Conservation (phyloP, 2,113 vertebrate genomes). For the Hydropotes inermis region DNA sequence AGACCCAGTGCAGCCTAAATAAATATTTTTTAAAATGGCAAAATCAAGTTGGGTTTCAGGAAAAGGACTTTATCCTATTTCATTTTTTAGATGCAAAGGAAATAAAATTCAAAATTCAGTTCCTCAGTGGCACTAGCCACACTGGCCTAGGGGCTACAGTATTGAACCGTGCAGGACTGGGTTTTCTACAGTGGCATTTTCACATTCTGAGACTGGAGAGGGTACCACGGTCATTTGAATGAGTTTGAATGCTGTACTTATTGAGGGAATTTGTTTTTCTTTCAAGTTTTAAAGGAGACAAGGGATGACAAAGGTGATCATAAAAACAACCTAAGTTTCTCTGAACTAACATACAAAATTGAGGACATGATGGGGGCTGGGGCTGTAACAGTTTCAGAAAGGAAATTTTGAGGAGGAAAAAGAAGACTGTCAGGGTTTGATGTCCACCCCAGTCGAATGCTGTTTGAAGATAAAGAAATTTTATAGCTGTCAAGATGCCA, state of each 20-base stretch:
- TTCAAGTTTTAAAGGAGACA: background rate
- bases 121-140: background rate
- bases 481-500: background rate
- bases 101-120: background rate
- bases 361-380: background rate
- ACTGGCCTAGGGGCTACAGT: background rate
- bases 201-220: background rate
- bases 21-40: background rate
- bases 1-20: background rate
- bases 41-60: background rate
- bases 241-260: background rate
- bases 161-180: background rate
- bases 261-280: background rate
- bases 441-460: background rate
- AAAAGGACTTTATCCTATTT: background rate
- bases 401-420: background rate
- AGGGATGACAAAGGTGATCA: background rate
- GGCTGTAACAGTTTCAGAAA: background rate
- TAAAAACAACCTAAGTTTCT: background rate
- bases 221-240: background rate
- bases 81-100: background rate
- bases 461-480: slow-evolving; percentile 28
- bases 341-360: background rate
- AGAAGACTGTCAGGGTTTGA: background rate
- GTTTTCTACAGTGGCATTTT: background rate